phyloP scores from a whole-genome alignment of 1,140 invertebrate species.

The Zaprionus gabonicus region DNA sequence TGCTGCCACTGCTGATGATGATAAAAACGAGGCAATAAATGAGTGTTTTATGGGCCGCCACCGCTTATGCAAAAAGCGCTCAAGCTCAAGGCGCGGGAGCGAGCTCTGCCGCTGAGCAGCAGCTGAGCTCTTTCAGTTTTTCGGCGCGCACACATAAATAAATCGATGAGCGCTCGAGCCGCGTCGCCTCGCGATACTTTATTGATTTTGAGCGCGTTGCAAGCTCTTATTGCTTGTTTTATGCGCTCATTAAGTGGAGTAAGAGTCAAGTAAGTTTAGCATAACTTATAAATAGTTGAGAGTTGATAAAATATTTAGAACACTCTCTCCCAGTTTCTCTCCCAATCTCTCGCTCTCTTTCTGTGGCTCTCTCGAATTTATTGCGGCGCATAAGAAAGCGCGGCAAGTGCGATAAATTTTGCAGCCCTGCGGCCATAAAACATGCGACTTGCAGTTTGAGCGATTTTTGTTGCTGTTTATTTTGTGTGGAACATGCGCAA shows the following conservation, averaged over 20 bases:
- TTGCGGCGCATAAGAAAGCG: conserved; percentile 52
- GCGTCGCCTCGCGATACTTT: conserved; percentile 58
- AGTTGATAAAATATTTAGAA: conserved; percentile 43
- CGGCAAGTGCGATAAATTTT: conserved; percentile 73
- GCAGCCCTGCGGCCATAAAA: conserved; percentile 70
- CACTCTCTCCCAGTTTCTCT: background rate
- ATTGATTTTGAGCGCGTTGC: conserved; percentile 53
- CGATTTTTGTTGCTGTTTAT: conserved; percentile 58
- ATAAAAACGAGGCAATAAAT: conserved; percentile 50
- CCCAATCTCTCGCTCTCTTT: conserved; percentile 4
- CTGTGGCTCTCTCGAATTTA: conserved; percentile 41
- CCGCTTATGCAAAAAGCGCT: conserved; percentile 48
- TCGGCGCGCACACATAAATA: conserved; percentile 68
- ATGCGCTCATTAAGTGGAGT: conserved; percentile 38
- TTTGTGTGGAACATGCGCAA: conserved; percentile 78
- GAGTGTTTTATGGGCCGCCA: conserved; percentile 52
- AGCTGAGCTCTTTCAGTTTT: conserved; percentile 53
- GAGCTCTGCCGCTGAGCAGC: conserved; percentile 31
- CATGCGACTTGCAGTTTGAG: conserved; percentile 70
- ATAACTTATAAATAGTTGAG: conserved; percentile 45
- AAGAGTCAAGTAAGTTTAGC: conserved; percentile 36
- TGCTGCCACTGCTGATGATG: conserved; percentile 13
- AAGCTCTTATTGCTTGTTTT: conserved; percentile 24
- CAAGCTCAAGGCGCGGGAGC: conserved; percentile 39
- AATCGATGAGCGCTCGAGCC: conserved; percentile 72